These are phyloP conservation scores for Poecilus cupreus DNA, from an alignment of 2,888 invertebrate species.

Conservation along the genomic window DNA sequence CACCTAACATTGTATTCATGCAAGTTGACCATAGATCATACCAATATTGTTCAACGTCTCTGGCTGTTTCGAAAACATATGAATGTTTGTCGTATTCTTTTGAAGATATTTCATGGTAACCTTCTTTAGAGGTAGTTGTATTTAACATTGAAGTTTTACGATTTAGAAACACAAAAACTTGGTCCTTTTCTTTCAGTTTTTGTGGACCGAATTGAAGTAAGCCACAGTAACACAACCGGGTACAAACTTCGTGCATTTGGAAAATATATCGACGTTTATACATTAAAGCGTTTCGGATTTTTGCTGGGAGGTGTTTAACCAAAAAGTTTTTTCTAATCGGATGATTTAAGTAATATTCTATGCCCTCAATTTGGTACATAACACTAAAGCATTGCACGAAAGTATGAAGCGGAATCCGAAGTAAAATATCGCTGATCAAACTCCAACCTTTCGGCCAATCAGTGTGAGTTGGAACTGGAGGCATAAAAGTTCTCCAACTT, in stretches of 20 bases:
- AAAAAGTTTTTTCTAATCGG: conserved; percentile 80
- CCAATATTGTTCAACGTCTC: conserved; percentile 81
- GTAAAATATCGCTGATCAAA: conserved; percentile 80
- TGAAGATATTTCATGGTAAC: conserved; percentile 78
- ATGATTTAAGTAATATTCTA: conserved; percentile 78
- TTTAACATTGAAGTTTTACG: conserved; percentile 77
- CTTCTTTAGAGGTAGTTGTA: conserved; percentile 78
- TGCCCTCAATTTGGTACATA: conserved; percentile 75
- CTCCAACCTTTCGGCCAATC: conserved; percentile 81
- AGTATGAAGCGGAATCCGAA: conserved; percentile 82
- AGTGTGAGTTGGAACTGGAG: conserved; percentile 78
- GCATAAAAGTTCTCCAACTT: conserved; percentile 84
- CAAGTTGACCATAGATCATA: conserved; percentile 81
- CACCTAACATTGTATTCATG: conserved; percentile 79
- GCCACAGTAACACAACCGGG: conserved; percentile 80
- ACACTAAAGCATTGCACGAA: conserved; percentile 81
- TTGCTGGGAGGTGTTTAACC: conserved; percentile 77
- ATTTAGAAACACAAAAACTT: conserved; percentile 83
- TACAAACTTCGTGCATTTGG: conserved; percentile 75
- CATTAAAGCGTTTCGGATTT: conserved; percentile 75
- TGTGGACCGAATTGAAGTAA: conserved; percentile 82
- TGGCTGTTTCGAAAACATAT: conserved; percentile 75
- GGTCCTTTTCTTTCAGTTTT: conserved; percentile 80
- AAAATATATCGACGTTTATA: conserved; percentile 77
- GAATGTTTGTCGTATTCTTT: conserved; percentile 75